These are phyloP conservation scores for Leiothrix lutea DNA, from an alignment of 2,113 vertebrate species.

Conservation along the genomic window DNA sequence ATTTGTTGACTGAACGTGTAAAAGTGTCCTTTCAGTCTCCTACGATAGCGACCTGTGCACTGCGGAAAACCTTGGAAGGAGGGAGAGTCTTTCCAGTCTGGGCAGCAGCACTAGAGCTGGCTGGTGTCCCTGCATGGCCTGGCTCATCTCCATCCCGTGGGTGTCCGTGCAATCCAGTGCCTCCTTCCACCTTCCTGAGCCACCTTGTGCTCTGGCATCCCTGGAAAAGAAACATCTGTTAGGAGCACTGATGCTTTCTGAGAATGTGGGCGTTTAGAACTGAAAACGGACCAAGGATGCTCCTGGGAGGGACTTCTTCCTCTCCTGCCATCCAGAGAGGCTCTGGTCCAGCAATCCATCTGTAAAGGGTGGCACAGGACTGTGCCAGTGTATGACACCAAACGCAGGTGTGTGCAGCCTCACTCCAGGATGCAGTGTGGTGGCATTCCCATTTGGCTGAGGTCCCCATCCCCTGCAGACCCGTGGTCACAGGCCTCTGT, in stretches of 20 bases:
- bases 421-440: rapidly evolving
- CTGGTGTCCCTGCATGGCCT: not conserved
- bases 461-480: not conserved
- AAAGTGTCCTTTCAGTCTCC: not conserved
- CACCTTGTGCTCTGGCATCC: not conserved
- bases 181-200: not conserved
- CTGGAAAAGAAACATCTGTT: not conserved
- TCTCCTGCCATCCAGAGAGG: not conserved
- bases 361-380: not conserved
- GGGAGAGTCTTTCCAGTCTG: not conserved
- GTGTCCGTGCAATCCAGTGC: not conserved
- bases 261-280: not conserved
- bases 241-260: not conserved
- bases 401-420: not conserved
- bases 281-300: not conserved
- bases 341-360: not conserved
- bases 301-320: not conserved
- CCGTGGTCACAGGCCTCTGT: rapidly evolving
- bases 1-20: not conserved
- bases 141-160: not conserved
- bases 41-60: rapidly evolving
- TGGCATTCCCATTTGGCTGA: not conserved
- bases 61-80: not conserved
- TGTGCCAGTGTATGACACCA: not conserved
- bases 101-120: not conserved